Base-by-base conservation (phyloP, 2,113 vertebrate species). In the Trogon melanurus region DNA sequence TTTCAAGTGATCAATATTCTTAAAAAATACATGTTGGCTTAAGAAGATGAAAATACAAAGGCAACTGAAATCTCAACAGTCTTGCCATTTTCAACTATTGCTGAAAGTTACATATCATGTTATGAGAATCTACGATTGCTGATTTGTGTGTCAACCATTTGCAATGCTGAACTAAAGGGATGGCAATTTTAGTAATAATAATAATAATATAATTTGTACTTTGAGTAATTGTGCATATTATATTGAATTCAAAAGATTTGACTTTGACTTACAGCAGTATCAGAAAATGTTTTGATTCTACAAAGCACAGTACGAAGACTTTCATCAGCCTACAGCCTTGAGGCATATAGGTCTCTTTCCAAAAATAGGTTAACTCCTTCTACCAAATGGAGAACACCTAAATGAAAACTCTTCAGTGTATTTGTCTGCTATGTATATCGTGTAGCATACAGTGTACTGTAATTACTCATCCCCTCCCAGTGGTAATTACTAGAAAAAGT, bases 231-330 rank as follows among this genome's bases (percentile, higher is more conserved):
- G 14, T 57, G 61, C 78, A 56, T 83, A 91, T 83, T 95, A 17
- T 79, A 78, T 47, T 80, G 80, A 87, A 88, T 89, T 95, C 75
- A 89, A 79, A 93, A 89, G 88, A 70, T 96, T 94, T 96, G 89
- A 95, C 85, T 95, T 83, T 88, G 71, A 88, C 58, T 94, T 91
- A 79, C 48, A 92, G 67, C 54, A 89, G 83, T 53, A 75, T 80
- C 53, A 91, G 73, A 91, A 94, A 96, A 95, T 95, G 94, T 96
- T 97, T 96, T 96, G 92, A 93, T 96, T 91, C 71, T 80, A 64
- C 53, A 83, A 91, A 66, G 69, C 57, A 60, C 62, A 70, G 48
- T 67, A 53, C 25, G 3, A 93, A 90, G 72, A 91, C 56, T 86
- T 94, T 66, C n/a, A 56, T 85, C 89, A 95, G 70, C 89, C 90